A percentile compares a stretch with the other conserved stretches of the same genome.
phyloP scores from a whole-genome alignment of 2,797 vertebrate species.

The Sebastes dallii region DNA sequence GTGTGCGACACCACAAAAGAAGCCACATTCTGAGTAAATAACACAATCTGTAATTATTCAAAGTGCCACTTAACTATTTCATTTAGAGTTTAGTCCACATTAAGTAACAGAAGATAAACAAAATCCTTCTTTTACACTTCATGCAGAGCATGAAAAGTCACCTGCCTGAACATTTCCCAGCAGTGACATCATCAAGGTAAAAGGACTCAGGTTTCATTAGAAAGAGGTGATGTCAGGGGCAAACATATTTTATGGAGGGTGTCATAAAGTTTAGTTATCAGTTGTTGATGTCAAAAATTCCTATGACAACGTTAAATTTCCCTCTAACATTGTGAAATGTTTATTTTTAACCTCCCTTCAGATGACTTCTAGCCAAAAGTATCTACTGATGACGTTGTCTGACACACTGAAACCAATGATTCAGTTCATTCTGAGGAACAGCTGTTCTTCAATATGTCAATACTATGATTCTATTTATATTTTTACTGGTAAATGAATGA shows the following conservation, averaged over 20 bases:
- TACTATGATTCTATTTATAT: neutral
- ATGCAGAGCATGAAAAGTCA: neutral
- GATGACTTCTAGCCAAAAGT: neutral
- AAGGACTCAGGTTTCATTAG: neutral
- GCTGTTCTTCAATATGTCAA: neutral
- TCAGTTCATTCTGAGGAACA: neutral
- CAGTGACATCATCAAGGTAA: slow-evolving; percentile 19
- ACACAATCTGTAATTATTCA: neutral
- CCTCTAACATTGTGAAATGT: neutral
- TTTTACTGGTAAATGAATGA: neutral
- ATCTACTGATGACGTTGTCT: neutral
- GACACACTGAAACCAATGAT: slow-evolving; percentile 21
- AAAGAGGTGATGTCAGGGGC: neutral
- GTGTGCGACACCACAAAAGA: neutral
- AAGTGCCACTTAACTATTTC: neutral
- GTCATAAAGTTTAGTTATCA: neutral
- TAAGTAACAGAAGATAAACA: too few relatives aligned
- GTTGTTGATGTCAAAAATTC: neutral
- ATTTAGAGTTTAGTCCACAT: neutral
- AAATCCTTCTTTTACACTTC: neutral
- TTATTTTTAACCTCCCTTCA: neutral
- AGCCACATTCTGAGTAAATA: neutral
- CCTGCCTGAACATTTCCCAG: slow-evolving; percentile 4
- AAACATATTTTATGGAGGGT: neutral
- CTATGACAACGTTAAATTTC: neutral